Percentiles rank a stretch among this genome's conserved stretches.
Evolutionary conservation across 1,140 invertebrate species (phyloP).

Genomic region (Drosophila bocqueti): DNA sequence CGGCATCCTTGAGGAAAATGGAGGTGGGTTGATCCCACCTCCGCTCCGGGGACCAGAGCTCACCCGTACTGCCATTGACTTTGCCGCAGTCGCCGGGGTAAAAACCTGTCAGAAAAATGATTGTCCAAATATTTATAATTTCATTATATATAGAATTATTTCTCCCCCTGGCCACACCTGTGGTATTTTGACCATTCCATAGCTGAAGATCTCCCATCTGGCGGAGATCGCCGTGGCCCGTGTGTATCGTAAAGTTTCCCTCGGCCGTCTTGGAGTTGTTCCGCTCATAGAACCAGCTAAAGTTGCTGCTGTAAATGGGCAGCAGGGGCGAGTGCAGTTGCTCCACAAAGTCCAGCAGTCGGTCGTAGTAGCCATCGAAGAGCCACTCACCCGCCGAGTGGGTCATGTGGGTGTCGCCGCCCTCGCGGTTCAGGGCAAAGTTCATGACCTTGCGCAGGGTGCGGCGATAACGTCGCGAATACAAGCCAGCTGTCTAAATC

Average conservation of each 20-base stretch:
- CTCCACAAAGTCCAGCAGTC: conserved; percentile 87
- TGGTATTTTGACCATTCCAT: conserved; percentile 88
- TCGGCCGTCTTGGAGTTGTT: conserved; percentile 90
- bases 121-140: neutral
- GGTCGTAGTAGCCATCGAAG: conserved; percentile 91
- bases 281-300: conserved; percentile 92
- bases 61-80: conserved; percentile 90
- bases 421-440: conserved; percentile 86
- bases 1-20: conserved; percentile 89
- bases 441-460: conserved; percentile 86
- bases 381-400: conserved; percentile 88
- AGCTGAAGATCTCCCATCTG: conserved; percentile 88
- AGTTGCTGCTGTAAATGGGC: conserved; percentile 88
- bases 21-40: conserved; percentile 86
- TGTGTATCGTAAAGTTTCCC: conserved; percentile 90
- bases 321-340: conserved; percentile 86
- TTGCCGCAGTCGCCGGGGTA: conserved; percentile 87
- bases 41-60: conserved; percentile 90
- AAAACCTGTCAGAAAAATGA: neutral
- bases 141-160: too few species aligned
- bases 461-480: conserved; percentile 85
- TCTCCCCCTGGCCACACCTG: conserved; percentile 43
- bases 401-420: conserved; percentile 86
- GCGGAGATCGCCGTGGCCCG: conserved; percentile 87
- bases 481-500: conserved; percentile 88